Conservation (phyloP, 2,888 invertebrate genomes). For the Crossocerus cetratus region DNA sequence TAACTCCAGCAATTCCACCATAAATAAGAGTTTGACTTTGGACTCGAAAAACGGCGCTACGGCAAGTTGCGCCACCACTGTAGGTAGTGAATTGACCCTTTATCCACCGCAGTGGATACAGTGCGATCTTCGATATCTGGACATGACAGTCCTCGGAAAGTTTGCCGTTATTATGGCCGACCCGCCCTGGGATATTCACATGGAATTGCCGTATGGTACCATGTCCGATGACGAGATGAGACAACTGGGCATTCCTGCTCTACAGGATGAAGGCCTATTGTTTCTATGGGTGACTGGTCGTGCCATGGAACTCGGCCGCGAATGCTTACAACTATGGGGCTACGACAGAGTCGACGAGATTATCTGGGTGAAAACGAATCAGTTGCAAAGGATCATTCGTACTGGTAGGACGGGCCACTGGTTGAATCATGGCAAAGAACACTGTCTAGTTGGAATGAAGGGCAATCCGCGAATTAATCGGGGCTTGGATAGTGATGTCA, state of each 20-base stretch:
- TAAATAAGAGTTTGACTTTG: slow-evolving; percentile 41
- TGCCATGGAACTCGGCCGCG: slow-evolving; percentile 97
- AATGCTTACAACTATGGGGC: slow-evolving; percentile 97
- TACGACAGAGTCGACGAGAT: slow-evolving; percentile 97
- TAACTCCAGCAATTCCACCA: slow-evolving; percentile 30
- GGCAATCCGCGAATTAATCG: slow-evolving; percentile 94
- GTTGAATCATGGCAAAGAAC: slow-evolving; percentile 99
- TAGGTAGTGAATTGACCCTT: slow-evolving; percentile 81
- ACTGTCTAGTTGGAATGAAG: slow-evolving; percentile 97
- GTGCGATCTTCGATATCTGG: slow-evolving; percentile 94
- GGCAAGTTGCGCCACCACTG: slow-evolving; percentile 59
- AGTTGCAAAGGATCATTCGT: slow-evolving; percentile 96
- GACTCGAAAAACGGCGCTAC: slow-evolving; percentile 55
- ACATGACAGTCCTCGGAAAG: slow-evolving; percentile 95
- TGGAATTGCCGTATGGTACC: slow-evolving; percentile 99
- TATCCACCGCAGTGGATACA: slow-evolving; percentile 98
- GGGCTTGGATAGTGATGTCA: slow-evolving; percentile 97
- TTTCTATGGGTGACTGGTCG: slow-evolving; percentile 99
- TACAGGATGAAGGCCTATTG: slow-evolving; percentile 97
- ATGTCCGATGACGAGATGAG: slow-evolving; percentile 99
- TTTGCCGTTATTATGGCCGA: slow-evolving; percentile 99
- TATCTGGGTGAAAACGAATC: slow-evolving; percentile 99
- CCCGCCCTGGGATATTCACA: slow-evolving; percentile 99
- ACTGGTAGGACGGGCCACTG: slow-evolving; percentile 99
- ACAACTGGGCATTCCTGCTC: slow-evolving; percentile 93